Conservation (phyloP, 2,888 invertebrate species). For the Malthinus flaveolus region DNA sequence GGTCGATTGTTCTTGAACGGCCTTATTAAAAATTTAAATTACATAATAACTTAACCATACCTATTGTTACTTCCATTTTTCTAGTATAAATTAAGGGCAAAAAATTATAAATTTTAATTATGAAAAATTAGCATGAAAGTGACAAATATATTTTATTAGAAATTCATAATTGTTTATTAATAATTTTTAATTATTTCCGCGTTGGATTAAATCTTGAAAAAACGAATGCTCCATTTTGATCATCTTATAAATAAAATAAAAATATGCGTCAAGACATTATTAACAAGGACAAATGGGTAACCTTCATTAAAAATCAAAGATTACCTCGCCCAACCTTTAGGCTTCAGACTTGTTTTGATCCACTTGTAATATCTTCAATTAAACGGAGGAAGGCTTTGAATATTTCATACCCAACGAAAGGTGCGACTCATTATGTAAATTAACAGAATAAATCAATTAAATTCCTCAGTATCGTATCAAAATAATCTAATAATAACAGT, state of each 20-base stretch:
- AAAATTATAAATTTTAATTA: no score
- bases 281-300: background rate
- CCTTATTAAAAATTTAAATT: no score
- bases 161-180: no score
- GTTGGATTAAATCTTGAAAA: no score
- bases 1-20: no score
- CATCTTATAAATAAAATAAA: background rate
- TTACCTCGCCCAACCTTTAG: conserved; percentile 3
- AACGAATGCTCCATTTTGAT: background rate
- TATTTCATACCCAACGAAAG: background rate
- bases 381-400: background rate
- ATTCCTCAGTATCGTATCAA: background rate
- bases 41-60: no score
- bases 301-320: conserved; percentile 3
- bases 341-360: conserved; percentile 1
- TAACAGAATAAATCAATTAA: background rate
- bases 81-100: no score
- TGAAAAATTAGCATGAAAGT: no score
- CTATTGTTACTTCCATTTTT: no score
- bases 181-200: no score
- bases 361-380: conserved; percentile 3
- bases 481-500: no score
- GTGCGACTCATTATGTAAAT: conserved; percentile 5
- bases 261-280: background rate
- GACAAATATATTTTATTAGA: no score